Evolutionary conservation across 2,797 vertebrate species (phyloP), one percentile per base, ranked within the genome.

Genomic region (Cryptoblepharus egeriae): DNA sequence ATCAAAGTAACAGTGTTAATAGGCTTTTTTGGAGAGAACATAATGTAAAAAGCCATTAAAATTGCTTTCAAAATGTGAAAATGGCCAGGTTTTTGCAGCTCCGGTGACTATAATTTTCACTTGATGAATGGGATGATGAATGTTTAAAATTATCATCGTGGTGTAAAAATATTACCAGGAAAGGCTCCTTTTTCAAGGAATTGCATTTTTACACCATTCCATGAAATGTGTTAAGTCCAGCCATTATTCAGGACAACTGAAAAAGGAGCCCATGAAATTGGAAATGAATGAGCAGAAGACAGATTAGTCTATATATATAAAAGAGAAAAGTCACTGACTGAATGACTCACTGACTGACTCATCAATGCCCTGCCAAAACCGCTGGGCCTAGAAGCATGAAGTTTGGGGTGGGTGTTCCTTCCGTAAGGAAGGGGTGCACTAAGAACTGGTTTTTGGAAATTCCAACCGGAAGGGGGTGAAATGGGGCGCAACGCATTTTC

Each of bases 1-100:
- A 11, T 80, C 83, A 76, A 83, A 80, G 2, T 68, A 75, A 0
- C 37, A 85, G 35, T 52, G 42, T 52, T 37, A 84, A 32, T 30
- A 45, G 12, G 16, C 35, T 2, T 0, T 85, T 87, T 81, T 64
- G 2, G 73, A n/a, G 74, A 39, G 32, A 49, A 45, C 8, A 70
- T 39, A 75, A 81, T 11, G 3, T 1, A 65, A 57, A 79, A 64
- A 70, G 3, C 0, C 63, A 61, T 61, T 83, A 69, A 0, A 2
- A 39, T 60, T 16, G 3, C 0, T 2, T 9, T 24, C 71, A 83
- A 10, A 77, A 0, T 1, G 72, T 76, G 8, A 85, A 0, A 64
- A 73, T 77, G 28, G 42, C 42, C 87, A 69, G 0, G 28, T 63
- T 87, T 80, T 22, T 85, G 0, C 4, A 80, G 9, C 3, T 74